Conservation (phyloP, 53 echinoderm and acorn worm species). For the Luidia sarsii region DNA sequence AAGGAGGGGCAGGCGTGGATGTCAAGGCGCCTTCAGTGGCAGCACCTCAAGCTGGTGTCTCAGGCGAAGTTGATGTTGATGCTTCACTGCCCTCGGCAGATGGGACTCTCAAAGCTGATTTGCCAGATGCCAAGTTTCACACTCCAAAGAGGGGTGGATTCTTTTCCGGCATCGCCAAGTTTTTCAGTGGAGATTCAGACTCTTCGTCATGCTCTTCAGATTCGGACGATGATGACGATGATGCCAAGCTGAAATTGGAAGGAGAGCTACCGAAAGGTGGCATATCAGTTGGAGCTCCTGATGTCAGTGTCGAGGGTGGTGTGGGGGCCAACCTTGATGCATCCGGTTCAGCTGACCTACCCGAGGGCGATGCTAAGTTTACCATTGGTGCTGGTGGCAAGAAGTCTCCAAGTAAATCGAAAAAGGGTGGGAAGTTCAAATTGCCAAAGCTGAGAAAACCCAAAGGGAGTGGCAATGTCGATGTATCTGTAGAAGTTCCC, state of each 20-base stretch:
- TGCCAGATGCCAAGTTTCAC: conserved; percentile 58
- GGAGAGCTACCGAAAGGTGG: conserved; percentile 45
- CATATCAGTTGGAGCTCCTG: conserved; percentile 34
- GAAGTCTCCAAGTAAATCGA: conserved; percentile 12
- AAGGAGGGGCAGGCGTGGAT: conserved; percentile 31
- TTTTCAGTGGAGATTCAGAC: conserved; percentile 52
- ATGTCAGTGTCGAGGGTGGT: conserved; percentile 21
- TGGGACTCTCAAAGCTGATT: conserved; percentile 51
- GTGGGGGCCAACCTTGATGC: conserved; percentile 37
- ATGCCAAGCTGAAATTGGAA: conserved; percentile 8
- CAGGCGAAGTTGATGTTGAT: conserved; percentile 1
- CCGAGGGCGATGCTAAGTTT: conserved; percentile 31
- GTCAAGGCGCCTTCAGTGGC: conserved; percentile 22
- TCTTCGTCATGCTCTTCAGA: conserved; percentile 36
- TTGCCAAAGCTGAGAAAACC: conserved; percentile 46
- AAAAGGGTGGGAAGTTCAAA: conserved; percentile 38
- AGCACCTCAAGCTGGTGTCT: conserved; percentile 35
- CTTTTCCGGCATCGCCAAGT: conserved; percentile 41
- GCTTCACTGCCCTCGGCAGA: conserved; percentile 33
- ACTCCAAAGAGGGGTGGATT: conserved; percentile 47
- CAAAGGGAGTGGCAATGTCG: conserved; percentile 50
- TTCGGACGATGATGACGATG: conserved; percentile 51
- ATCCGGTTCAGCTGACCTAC: conserved; percentile 23
- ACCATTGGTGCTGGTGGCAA: conserved; percentile 38
- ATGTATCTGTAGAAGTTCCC: conserved; percentile 63